Base-by-base conservation (phyloP, 2,888 invertebrate species). In the Lithophane semibrunnea region DNA sequence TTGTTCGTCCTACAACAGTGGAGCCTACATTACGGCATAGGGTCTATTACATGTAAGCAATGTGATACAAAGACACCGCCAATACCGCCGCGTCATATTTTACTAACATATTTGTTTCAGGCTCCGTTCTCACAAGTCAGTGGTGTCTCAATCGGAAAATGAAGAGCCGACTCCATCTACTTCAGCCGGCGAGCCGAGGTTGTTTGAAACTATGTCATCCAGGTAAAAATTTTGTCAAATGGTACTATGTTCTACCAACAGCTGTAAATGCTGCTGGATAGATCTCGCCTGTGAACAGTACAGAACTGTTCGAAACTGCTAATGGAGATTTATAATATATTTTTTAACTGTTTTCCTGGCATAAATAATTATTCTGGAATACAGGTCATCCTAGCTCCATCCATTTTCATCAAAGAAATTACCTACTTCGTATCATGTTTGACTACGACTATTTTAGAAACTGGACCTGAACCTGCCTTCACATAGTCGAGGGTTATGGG, bases 61-160 rank as follows among this genome's bases (percentile, higher is more conserved):
- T 5, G 37, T 37, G 37, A 37, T 37, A 5, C 37, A 4, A 37
- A 3, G 37, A 37, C 37, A 37, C 4, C 2, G 37, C 2, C 37
- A 37, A 2, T 37, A 37, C 37, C 37, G 37, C 37, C 4, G 37
- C 37, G 37, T 37, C 12, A 21, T 12, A 56, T 54, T 42, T 66
- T 60, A 44, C 5, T 64, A 56, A 44, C 13, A n/a, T 42, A 4
- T 58, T 56, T 0, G 52, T 82, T 83, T 69, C 85, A 96, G 96
- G 82, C 92, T 97, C n/a, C 94, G 97, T 4, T 96, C 97, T 2
- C 94, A 96, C 91, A 96, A 96, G 87, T 95, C 96, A 0, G 93
- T 88, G 16, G 94, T 95, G 67, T 95, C 96, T 2, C 95, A 94
- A 75, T 94, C 95, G 1, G 96, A 95, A 83, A 92, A 88, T 79